Conservation (phyloP, 2,797 vertebrate species). For the Karalla daura region DNA sequence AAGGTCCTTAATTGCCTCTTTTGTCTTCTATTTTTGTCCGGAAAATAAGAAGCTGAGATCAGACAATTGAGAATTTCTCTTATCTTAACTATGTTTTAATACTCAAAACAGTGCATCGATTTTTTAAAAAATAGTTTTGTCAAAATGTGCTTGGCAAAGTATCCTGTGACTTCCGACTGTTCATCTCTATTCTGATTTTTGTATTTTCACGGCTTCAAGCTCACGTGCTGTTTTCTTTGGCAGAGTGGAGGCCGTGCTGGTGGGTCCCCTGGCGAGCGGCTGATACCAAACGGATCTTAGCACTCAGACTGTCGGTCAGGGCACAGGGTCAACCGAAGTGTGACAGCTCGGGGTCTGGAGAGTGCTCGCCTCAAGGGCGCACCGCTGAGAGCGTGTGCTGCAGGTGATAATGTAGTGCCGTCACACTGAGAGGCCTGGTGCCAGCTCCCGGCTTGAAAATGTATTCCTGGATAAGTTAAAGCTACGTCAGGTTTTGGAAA, state of each 20-base stretch:
- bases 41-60: too few relatives aligned
- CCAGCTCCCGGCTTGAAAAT: conserved; percentile 44
- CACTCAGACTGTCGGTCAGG: background rate
- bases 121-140: too few relatives aligned
- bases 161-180: too few relatives aligned
- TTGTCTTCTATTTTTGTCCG: too few relatives aligned
- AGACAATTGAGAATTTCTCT: too few relatives aligned
- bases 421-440: conserved; percentile 31
- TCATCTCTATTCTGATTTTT: too few relatives aligned
- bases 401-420: conserved; percentile 61
- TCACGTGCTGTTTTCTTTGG: too few relatives aligned
- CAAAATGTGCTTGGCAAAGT: too few relatives aligned
- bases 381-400: conserved; percentile 20
- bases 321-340: conserved; percentile 30
- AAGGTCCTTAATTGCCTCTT: too few relatives aligned
- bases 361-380: conserved; percentile 56
- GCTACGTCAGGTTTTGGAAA: conserved; percentile 52
- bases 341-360: conserved; percentile 28
- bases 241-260: background rate
- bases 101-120: too few relatives aligned
- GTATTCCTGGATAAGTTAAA: conserved; percentile 37
- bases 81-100: too few relatives aligned
- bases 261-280: background rate
- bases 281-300: conserved; percentile 3
- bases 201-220: too few relatives aligned